These are phyloP conservation scores for Villa cingulata DNA, from an alignment of 2,888 invertebrate genomes.

Conservation along the genomic window DNA sequence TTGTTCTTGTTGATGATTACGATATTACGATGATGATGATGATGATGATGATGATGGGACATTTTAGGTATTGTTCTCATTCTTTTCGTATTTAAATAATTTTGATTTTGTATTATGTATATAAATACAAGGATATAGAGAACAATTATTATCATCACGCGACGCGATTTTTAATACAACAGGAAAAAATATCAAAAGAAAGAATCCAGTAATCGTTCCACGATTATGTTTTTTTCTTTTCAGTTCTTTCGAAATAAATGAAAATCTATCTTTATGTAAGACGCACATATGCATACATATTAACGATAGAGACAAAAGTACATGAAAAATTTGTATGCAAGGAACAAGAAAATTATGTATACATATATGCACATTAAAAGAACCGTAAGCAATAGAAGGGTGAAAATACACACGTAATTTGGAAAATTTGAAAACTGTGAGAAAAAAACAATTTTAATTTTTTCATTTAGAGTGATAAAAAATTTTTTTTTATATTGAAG, in stretches of 20 bases:
- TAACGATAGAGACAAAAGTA: too few species aligned
- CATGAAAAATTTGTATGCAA: too few species aligned
- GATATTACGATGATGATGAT: slow-evolving; percentile 5
- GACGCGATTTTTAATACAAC: too few species aligned
- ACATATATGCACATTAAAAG: not conserved
- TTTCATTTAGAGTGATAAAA: not conserved
- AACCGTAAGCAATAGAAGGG: not conserved
- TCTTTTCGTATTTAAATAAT: too few species aligned
- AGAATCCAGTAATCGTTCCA: not conserved
- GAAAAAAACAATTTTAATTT: not conserved
- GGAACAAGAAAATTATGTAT: too few species aligned
- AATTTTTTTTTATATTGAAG: too few species aligned
- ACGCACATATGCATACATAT: not conserved
- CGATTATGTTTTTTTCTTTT: slow-evolving; percentile 1
- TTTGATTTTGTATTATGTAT: too few species aligned
- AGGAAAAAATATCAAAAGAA: too few species aligned
- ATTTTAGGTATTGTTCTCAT: not conserved
- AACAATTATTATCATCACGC: not conserved
- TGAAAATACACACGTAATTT: not conserved
- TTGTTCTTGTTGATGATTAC: too few species aligned
- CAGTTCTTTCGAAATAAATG: too few species aligned
- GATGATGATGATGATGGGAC: slow-evolving; percentile 4
- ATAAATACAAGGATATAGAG: too few species aligned
- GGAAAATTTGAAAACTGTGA: slow-evolving; percentile 2
- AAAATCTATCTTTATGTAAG: slow-evolving; percentile 1